Percentiles rank a stretch among this genome's conserved stretches.
Evolutionary conservation across 2,888 invertebrate genomes (phyloP).

Genomic region (Caenorhabditis angaria): DNA sequence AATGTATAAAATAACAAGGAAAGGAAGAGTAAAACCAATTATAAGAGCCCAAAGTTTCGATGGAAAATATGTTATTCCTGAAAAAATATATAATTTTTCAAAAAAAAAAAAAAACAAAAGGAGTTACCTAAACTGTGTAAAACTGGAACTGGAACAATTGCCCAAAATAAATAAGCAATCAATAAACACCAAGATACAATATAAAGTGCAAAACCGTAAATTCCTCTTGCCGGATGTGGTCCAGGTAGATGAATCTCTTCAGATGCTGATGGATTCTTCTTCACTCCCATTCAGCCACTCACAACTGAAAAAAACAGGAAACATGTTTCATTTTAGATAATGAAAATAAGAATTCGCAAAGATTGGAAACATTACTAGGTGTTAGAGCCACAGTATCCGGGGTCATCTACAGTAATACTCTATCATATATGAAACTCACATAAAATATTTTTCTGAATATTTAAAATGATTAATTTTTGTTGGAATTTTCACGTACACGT

Average conservation of each 20-base stretch:
- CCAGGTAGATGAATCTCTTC: slow-evolving; percentile 55
- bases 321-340: no score
- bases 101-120: background rate
- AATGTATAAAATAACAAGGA: slow-evolving; percentile 49
- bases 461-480: no score
- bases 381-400: no score
- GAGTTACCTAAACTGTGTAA: slow-evolving; percentile 78
- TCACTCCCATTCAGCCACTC: background rate
- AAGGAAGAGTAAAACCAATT: slow-evolving; percentile 52
- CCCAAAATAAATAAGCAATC: slow-evolving; percentile 85
- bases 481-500: no score
- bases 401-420: no score
- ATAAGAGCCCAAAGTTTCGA: slow-evolving; percentile 68
- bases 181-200: slow-evolving; percentile 67
- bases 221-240: slow-evolving; percentile 57
- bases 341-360: slow-evolving; percentile 1
- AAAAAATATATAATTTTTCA: slow-evolving; percentile 11
- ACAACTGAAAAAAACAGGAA: no score
- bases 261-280: slow-evolving; percentile 36
- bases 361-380: no score
- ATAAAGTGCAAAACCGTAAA: slow-evolving; percentile 57
- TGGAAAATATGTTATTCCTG: slow-evolving; percentile 68
- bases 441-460: no score
- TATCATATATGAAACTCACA: no score
- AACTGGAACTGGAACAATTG: slow-evolving; percentile 81